Base-by-base conservation (phyloP, 2,113 vertebrate genomes). In the Coptodon rendalli region DNA sequence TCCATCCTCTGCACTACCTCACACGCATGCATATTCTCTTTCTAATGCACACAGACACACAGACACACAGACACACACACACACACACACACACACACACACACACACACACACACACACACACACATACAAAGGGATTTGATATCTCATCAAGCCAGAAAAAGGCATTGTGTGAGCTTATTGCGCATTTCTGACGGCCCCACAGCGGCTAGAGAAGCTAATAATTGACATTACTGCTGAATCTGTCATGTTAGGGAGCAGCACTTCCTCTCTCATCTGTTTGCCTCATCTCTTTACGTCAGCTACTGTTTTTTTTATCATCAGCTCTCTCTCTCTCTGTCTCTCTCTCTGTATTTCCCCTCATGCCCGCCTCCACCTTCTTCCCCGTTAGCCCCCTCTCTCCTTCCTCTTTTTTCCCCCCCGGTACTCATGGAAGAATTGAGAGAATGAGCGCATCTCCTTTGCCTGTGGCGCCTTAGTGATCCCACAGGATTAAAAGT, bases 401-500 rank as follows among this genome's bases (percentile, higher is more conserved):
- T 59, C 87, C 86, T 89, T 71, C 86, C 57, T 88, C 81, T 45
- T 89, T 86, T 45, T 57, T n/a, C 61, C 45, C 91, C 71, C 87
- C 86, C 54, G 16, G 81, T 90, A 86, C 92, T 91, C 87, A 43
- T 91, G 86, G 91, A 95, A 93, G 89, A 93, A 93, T 93, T 95
- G 90, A 94, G 94, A 90, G 92, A 94, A 93, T 83, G 92, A 94
- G 90, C 92, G 92, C 93, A 95, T 95, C 91, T 94, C 90, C 93
- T 91, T 57, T 84, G 95, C 96, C 96, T 94, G 93, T 96, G 94
- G 95, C 92, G 90, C 90, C 90, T 95, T 90, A 90, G 91, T 91
- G 93, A 94, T 96, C 96, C 94, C 95, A 90, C 86, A 81, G 95
- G 95, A 95, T 94, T 93, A 94, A 92, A 95, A 95, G 92, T 94